Evolutionary conservation across 2,888 invertebrate species (phyloP).

Genomic region (Pollenia angustigena): DNA sequence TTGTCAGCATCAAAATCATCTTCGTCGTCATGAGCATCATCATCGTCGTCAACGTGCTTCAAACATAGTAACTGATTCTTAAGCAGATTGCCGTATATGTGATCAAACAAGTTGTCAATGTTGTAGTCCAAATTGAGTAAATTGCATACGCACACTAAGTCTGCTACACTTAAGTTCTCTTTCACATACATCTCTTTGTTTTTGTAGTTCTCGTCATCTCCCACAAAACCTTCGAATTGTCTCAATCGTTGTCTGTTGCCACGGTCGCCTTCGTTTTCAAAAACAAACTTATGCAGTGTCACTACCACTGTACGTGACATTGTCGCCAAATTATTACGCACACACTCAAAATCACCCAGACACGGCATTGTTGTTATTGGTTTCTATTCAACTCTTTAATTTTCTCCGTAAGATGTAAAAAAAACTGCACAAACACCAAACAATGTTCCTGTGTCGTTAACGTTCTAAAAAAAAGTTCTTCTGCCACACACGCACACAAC

Average conservation of each 20-base stretch:
- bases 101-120: constrained; percentile 37
- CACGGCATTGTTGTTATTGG: constrained; percentile 17
- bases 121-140: constrained; percentile 41
- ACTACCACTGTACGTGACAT: neutral
- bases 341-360: constrained; percentile 26
- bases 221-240: constrained; percentile 52
- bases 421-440: no score
- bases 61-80: constrained; percentile 9
- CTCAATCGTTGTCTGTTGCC: constrained; percentile 47
- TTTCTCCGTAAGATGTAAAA: no score
- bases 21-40: constrained; percentile 10
- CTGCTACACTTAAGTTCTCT: neutral
- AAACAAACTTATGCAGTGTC: constrained; percentile 52
- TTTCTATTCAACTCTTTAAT: no score
- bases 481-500: no score
- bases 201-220: neutral
- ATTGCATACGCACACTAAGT: constrained; percentile 38
- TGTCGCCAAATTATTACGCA: constrained; percentile 7
- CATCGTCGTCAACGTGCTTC: neutral
- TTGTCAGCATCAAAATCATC: neutral
- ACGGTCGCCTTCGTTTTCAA: constrained; percentile 53
- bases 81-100: constrained; percentile 51
- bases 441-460: no score
- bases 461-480: no score
- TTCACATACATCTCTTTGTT: constrained; percentile 13